Conservation (phyloP, 2,113 vertebrate genomes). For the Ctenodactylus gundi region DNA sequence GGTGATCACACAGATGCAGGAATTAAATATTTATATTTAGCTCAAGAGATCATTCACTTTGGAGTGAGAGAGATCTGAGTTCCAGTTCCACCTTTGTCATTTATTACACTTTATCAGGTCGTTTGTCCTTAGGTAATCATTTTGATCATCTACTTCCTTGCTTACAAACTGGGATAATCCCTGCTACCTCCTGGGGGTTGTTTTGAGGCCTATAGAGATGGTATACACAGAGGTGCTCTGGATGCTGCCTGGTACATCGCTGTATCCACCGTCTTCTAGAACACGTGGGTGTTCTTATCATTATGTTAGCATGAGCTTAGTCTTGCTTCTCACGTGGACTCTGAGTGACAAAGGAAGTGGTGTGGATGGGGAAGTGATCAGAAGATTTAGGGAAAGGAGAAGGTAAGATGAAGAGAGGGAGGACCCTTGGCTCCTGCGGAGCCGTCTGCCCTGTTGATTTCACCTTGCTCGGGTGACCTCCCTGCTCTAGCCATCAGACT, state of each 20-base stretch:
- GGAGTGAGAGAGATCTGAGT: not conserved
- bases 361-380: not conserved
- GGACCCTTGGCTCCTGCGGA: not conserved
- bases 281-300: not conserved
- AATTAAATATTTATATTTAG: not conserved
- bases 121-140: not conserved
- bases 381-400: not conserved
- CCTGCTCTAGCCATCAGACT: not conserved
- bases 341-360: not conserved
- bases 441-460: not conserved
- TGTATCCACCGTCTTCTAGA: not conserved
- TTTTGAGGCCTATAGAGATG: not conserved
- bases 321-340: not conserved
- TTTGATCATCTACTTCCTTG: not conserved
- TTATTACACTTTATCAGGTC: no score
- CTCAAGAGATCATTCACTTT: not conserved
- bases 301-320: not conserved
- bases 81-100: not conserved
- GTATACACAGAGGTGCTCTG: not conserved
- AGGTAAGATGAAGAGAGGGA: not conserved
- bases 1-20: not conserved
- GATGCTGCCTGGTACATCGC: not conserved
- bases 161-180: not conserved
- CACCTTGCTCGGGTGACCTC: not conserved
- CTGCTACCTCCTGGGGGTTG: not conserved